Evolutionary conservation across 2,113 vertebrate genomes (phyloP).

Genomic region (Megalops atlanticus): DNA sequence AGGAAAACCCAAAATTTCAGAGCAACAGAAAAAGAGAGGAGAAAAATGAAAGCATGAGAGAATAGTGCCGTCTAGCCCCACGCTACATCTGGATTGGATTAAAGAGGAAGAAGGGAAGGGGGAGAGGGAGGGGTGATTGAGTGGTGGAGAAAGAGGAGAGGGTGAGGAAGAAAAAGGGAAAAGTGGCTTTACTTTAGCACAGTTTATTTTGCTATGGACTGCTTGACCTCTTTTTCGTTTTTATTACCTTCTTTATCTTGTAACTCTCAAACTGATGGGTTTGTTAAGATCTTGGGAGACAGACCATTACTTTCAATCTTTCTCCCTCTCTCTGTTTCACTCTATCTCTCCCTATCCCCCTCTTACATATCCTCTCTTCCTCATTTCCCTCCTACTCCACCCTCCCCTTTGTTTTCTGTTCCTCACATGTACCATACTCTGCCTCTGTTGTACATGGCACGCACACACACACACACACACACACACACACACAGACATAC

Average conservation of each 20-base stretch:
- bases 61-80: constrained; percentile 32
- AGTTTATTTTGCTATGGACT: constrained; percentile 35
- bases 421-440: background rate
- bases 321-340: background rate
- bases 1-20: constrained; percentile 31
- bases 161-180: constrained; percentile 33
- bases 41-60: constrained; percentile 10
- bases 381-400: background rate
- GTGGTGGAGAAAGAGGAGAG: background rate
- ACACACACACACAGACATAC: background rate
- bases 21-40: constrained; percentile 15
- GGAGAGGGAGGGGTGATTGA: constrained; percentile 11
- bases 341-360: background rate
- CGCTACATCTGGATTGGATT: constrained; percentile 69
- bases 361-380: background rate
- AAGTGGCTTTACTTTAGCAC: constrained; percentile 49
- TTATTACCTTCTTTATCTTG: constrained; percentile 17
- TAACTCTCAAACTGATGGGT: constrained; percentile 15
- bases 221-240: constrained; percentile 47
- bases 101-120: constrained; percentile 44
- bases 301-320: background rate
- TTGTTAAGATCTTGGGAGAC: constrained; percentile 17
- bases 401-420: constrained; percentile 8
- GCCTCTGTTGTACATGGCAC: background rate
- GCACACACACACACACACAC: background rate